Percentiles rank a stretch among this genome's conserved stretches.
Evolutionary conservation across 2,797 vertebrate species (phyloP).

Genomic region (Kryptopterus vitreolus): DNA sequence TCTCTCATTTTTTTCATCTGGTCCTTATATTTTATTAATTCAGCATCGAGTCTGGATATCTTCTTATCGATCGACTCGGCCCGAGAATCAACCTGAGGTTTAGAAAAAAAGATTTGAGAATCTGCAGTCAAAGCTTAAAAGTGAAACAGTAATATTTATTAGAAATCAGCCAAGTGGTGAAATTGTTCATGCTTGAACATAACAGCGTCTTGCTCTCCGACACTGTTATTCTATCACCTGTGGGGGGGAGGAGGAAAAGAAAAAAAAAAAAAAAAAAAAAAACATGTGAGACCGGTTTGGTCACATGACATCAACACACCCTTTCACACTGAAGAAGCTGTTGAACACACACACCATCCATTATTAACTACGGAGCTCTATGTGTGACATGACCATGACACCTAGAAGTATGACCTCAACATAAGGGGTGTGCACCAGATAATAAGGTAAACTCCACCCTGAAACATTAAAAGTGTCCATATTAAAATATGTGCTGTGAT

Average conservation of each 20-base stretch:
- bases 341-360: neutral
- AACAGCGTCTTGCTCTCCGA: neutral
- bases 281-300: slow-evolving; percentile 38
- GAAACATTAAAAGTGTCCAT: neutral
- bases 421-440: neutral
- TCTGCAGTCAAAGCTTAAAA: neutral
- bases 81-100: slow-evolving; percentile 86
- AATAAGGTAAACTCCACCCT: neutral
- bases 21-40: slow-evolving; percentile 95
- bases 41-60: slow-evolving; percentile 88
- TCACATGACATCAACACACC: slow-evolving; percentile 24
- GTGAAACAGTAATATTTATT: neutral
- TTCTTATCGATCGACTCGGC: slow-evolving; percentile 96
- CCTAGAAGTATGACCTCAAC: neutral
- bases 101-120: neutral
- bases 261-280: no score
- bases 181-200: neutral
- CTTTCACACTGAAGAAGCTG: neutral
- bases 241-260: no score
- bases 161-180: neutral
- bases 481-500: neutral
- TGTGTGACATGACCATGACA: neutral
- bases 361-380: neutral
- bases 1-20: slow-evolving; percentile 99
- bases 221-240: neutral